Evolutionary conservation across 2,113 vertebrate genomes (phyloP).

Genomic region (Zosterops hypoxanthus): DNA sequence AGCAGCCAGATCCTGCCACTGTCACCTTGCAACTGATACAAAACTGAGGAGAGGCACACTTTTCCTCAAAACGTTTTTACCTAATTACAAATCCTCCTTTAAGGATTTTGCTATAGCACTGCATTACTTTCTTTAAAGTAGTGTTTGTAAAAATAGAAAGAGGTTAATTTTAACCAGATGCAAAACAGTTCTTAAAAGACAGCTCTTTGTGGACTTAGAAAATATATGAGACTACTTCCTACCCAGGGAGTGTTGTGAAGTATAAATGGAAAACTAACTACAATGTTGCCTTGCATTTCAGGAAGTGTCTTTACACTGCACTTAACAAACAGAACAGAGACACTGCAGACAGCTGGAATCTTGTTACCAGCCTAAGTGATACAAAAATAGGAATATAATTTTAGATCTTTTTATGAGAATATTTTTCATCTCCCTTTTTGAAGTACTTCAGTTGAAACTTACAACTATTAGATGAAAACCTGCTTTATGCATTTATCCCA

Average conservation of each 20-base stretch:
- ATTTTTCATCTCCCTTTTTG: background rate
- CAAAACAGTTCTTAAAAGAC: background rate
- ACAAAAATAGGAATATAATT: conserved; percentile 13
- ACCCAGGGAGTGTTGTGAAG: background rate
- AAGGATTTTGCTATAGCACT: background rate
- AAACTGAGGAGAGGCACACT: background rate
- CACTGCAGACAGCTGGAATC: background rate
- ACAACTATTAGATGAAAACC: background rate
- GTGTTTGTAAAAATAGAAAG: background rate
- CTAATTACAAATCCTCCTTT: background rate
- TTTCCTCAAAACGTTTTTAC: background rate
- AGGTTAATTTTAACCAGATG: background rate
- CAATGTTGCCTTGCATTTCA: background rate
- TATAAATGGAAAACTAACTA: background rate
- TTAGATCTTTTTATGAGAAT: background rate
- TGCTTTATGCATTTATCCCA: background rate
- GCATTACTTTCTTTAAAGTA: background rate
- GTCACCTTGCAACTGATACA: background rate
- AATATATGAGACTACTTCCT: background rate
- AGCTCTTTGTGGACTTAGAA: background rate
- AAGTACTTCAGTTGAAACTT: background rate
- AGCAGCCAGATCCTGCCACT: background rate
- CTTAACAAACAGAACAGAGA: background rate
- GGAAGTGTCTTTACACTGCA: background rate
- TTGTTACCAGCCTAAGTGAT: background rate